Base-by-base conservation (phyloP, 2,888 invertebrate genomes). In the Caenorhabditis auriculariae region DNA sequence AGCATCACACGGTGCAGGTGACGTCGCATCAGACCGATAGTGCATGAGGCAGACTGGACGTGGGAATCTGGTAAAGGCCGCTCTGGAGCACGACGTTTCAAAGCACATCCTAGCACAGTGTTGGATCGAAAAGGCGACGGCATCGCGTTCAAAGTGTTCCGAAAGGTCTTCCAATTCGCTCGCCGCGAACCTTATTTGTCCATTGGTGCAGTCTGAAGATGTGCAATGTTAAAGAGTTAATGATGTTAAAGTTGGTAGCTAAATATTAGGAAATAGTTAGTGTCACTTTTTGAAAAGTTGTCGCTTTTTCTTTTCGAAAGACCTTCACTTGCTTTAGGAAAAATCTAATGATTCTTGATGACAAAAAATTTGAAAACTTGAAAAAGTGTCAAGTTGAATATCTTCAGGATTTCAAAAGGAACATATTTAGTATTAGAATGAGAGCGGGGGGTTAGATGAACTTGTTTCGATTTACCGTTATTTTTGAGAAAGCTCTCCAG, bases 1-100 rank as follows among this genome's bases (percentile, higher is more conserved):
- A 41, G 41, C 17, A n/a, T n/a, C n/a, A n/a, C n/a, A n/a, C n/a
- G n/a, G n/a, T n/a, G n/a, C n/a, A n/a, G n/a, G n/a, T n/a, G n/a
- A n/a, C 46, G 50, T 58, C 26, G 56, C 55, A 24, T 54, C 37
- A 41, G 55, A 59, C 37, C 60, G 54, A 50, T 69, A 73, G 62
- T 71, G 66, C 67, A 80, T 67, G 44, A 80, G 65, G 67, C 80
- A 80, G 42, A 76, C 68, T 29, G 77, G 74, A 44, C 78, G 72
- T n/a, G 80, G 80, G 69, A 80, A 80, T 32, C 78, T 69, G 4
- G 78, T 79, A 60, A 73, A 78, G 6, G 78, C 78, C 19, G 78
- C 78, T 29, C 58, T 60, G 9, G 53, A 45, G 58, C 78, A 78
- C 19, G 60, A 56, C 29, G 76, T 67, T 54, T 74, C 75, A 50